Base-by-base conservation (phyloP, 2,888 invertebrate genomes). In the Suillia variegata region DNA sequence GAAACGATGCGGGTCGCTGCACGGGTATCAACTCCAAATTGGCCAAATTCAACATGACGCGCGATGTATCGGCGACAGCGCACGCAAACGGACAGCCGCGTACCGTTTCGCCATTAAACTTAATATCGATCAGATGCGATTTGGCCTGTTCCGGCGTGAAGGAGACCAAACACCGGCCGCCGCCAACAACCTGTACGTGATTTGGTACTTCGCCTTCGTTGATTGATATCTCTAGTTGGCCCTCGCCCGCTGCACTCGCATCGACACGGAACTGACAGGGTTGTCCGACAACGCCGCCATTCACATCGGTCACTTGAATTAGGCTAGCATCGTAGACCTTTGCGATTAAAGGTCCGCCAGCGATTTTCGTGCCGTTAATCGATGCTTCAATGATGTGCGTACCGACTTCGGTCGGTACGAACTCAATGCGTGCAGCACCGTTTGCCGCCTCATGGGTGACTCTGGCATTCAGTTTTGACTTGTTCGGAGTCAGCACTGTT, bases 121-220 rank as follows among this genome's bases (percentile, higher is more conserved):
- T 96, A 61, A 97, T 96, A 81, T 96, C 96, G 68, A 97, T 95
- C 73, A 93, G 86, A 83, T 97, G 97, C 22, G 94, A 90, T 70
- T 94, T 94, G 2, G 94, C 89, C 67, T 90, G 87, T 81, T 96
- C 95, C 42, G 97, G 97, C 18, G 95, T 94, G 84, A 97, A 97
- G 64, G 93, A 94, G 31, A 97, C 96, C 51, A 96, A 86, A 77
- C 96, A 97, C 66, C 94, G 88, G 53, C 97, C 98, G 51, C 96
- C 96, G 26, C 96, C 96, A 15, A 98, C 93, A 56, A 97, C 96
- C 85, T 92, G 92, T 21, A 98, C 98, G 82, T 97, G 96, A 85
- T 99, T 99, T 51, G 98, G 98, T 63, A 99, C 96, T 85, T 97
- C 95, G 68, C 98, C 98, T 84, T 97, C 96, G 82, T 99, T 98